Evolutionary conservation across 1,140 invertebrate species (phyloP), one percentile per base, ranked within the genome.

Genomic region (Stratiolaelaps scimitus): DNA sequence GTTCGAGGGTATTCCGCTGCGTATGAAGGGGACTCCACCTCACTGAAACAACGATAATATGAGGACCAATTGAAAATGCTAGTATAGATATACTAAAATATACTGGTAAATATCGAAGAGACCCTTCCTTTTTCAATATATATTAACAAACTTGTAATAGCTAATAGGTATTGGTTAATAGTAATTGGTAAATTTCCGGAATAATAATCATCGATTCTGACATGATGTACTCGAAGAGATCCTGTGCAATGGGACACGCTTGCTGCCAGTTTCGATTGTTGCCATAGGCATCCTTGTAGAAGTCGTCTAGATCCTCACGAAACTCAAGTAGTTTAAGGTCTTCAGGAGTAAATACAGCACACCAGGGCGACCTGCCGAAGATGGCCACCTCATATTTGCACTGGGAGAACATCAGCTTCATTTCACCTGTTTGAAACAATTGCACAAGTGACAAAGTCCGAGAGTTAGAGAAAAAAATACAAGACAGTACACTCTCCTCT

Each of bases 231-330:
- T 68, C 28, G 19, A 69, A 46, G 5, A 72, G 43, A 46, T 72
- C 68, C 20, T 53, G 64, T 13, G 69, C 68, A 15, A 71, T n/a
- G 4, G 70, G 66, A 66, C 71, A 72, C 7, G 71, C 67, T 64
- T 70, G 68, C 40, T 69, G 13, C 43, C 66, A 53, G 45, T 72
- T 70, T 0, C 67, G 23, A 43, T 69, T 30, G 46, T 67, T 68
- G 20, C 70, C 70, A 69, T 71, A 71, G 15, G 64, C 68, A 64
- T 71, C 69, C 53, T 69, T 67, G 64, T 70, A 69, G 60, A 71
- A 72, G 44, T 72, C 70, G 60, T 70, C 68, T 56, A 72, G 65
- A 66, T 72, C 71, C 6, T 43, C 64, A 40, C 43, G 30, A 40
- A 65, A 71, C 48, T 72, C 71, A 13, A 72, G 40, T 13, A 71